Evolutionary conservation across 1,140 invertebrate genomes (phyloP).

Genomic region (Belonocnema kinseyi): DNA sequence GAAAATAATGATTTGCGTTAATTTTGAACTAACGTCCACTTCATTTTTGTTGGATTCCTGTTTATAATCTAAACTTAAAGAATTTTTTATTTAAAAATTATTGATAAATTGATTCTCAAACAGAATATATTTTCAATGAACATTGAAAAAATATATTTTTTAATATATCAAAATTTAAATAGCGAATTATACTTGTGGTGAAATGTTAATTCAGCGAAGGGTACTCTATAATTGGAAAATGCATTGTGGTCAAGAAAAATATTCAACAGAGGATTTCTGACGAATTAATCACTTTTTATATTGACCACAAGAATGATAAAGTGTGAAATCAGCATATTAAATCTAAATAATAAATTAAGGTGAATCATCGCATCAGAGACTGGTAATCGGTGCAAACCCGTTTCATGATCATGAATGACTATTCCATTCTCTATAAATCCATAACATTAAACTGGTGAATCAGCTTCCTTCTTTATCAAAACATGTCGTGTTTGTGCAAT

Average conservation of each 20-base stretch:
- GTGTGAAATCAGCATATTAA: not conserved
- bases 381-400: not conserved
- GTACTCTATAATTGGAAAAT: not conserved
- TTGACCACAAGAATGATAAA: slow-evolving; percentile 7
- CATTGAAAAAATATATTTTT: no score
- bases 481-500: not conserved
- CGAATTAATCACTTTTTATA: not conserved
- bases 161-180: no score
- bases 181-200: no score
- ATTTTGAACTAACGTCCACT: no score
- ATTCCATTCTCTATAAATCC: no score
- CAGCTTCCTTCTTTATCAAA: slow-evolving; percentile 2
- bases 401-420: not conserved
- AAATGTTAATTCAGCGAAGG: no score
- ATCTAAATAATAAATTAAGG: not conserved
- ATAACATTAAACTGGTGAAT: not conserved
- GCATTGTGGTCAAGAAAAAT: not conserved
- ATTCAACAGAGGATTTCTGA: not conserved
- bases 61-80: no score
- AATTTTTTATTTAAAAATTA: no score
- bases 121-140: no score
- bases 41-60: no score
- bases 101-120: no score
- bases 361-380: slow-evolving; percentile 12
- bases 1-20: no score